phyloP scores from a whole-genome alignment of 1,140 invertebrate genomes.

The Drosophila pseudoananassae region DNA sequence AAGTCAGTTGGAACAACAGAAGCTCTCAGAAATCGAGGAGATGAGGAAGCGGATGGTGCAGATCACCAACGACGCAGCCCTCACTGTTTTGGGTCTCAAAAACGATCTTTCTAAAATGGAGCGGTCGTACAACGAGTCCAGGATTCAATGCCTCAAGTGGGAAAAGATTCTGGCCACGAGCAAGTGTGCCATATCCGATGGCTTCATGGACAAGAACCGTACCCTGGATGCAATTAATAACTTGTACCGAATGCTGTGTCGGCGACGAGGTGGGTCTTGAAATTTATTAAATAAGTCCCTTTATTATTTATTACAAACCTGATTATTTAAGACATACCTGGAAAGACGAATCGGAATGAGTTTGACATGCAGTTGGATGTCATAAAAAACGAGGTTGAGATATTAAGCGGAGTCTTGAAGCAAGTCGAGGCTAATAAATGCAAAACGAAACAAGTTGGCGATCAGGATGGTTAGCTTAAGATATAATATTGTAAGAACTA shows the following conservation, averaged over 20 bases:
- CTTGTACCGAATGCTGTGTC: slow-evolving; percentile 62
- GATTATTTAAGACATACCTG: background rate
- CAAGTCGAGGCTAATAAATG: slow-evolving; percentile 20
- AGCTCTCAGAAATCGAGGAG: slow-evolving; percentile 73
- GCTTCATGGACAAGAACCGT: slow-evolving; percentile 57
- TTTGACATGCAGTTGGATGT: slow-evolving; percentile 63
- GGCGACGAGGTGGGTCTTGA: slow-evolving; percentile 48
- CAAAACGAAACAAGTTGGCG: background rate
- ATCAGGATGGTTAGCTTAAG: background rate
- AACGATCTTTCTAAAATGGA: slow-evolving; percentile 74
- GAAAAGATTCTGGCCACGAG: slow-evolving; percentile 69
- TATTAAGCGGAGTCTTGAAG: slow-evolving; percentile 59
- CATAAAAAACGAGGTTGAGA: slow-evolving; percentile 71
- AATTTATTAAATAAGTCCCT: background rate
- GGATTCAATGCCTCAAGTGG: slow-evolving; percentile 64
- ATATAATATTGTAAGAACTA: too few species aligned
- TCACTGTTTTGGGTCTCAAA: slow-evolving; percentile 75
- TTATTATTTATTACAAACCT: background rate
- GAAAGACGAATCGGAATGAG: slow-evolving; percentile 9
- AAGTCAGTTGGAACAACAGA: slow-evolving; percentile 61
- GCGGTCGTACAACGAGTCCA: slow-evolving; percentile 64
- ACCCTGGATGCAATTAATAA: slow-evolving; percentile 56
- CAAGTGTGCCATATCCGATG: slow-evolving; percentile 58
- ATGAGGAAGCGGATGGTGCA: slow-evolving; percentile 80
- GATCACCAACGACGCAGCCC: slow-evolving; percentile 75